These are phyloP conservation scores for Balearica regulorum DNA, from an alignment of 2,797 vertebrate species.

Conservation along the genomic window DNA sequence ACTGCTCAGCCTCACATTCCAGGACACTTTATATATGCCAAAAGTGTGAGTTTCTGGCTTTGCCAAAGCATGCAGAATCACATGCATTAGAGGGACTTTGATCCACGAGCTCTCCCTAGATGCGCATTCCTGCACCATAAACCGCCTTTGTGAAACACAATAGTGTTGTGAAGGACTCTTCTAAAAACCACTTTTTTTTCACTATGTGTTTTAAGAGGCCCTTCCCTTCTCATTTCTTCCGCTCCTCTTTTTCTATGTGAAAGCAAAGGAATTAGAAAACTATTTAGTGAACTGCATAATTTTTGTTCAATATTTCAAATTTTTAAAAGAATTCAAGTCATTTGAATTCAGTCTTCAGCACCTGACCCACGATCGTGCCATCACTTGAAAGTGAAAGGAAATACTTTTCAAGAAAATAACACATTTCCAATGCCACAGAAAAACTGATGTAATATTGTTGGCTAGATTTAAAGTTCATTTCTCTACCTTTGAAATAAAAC, in stretches of 20 bases:
- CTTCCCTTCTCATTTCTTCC: background rate
- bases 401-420: background rate
- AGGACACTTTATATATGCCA: background rate
- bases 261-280: background rate
- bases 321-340: background rate
- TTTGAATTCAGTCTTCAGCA: background rate
- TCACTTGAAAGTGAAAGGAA: slow-evolving; percentile 55
- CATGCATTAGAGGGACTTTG: background rate
- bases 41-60: slow-evolving; percentile 9
- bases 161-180: background rate
- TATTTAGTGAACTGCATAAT: background rate
- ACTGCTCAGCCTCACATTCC: slow-evolving; percentile 12
- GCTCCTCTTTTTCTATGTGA: background rate
- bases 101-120: background rate
- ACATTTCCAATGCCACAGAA: background rate
- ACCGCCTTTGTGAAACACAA: background rate
- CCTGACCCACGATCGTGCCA: background rate
- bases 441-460: background rate
- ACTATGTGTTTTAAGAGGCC: background rate
- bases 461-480: background rate
- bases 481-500: background rate
- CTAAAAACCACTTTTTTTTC: background rate
- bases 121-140: background rate
- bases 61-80: background rate
- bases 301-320: background rate